phyloP scores from a whole-genome alignment of 2,113 vertebrate species.

The Crocuta crocuta region DNA sequence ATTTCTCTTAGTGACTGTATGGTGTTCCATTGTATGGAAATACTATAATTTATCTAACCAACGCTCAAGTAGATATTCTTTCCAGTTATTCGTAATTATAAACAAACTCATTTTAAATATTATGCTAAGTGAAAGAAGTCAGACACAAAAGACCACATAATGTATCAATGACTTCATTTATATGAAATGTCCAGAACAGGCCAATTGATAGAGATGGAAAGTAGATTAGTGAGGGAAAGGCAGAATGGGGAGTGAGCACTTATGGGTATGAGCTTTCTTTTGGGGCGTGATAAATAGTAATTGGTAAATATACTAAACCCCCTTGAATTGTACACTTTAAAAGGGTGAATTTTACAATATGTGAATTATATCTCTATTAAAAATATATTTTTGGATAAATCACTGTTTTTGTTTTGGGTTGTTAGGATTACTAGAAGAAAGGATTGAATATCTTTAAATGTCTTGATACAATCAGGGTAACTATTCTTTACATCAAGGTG shows the following conservation, averaged over 20 bases:
- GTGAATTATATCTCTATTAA: neutral
- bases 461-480: neutral
- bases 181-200: neutral
- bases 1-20: neutral
- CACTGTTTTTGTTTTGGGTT: neutral
- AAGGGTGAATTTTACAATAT: neutral
- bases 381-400: neutral
- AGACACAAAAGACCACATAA: neutral
- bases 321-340: neutral
- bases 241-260: neutral
- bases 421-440: neutral
- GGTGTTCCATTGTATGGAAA: neutral
- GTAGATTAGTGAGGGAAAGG: neutral
- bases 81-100: slow-evolving; percentile 12
- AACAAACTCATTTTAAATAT: slow-evolving; percentile 42
- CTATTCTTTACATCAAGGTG: neutral
- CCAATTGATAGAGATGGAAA: neutral
- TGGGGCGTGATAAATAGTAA: neutral
- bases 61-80: neutral
- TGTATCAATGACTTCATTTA: neutral
- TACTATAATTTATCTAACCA: neutral
- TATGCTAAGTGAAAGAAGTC: slow-evolving; percentile 2
- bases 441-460: neutral
- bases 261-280: neutral
- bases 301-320: neutral